Base-by-base conservation (phyloP, 2,797 vertebrate species). In the Coccyzus lansbergi region DNA sequence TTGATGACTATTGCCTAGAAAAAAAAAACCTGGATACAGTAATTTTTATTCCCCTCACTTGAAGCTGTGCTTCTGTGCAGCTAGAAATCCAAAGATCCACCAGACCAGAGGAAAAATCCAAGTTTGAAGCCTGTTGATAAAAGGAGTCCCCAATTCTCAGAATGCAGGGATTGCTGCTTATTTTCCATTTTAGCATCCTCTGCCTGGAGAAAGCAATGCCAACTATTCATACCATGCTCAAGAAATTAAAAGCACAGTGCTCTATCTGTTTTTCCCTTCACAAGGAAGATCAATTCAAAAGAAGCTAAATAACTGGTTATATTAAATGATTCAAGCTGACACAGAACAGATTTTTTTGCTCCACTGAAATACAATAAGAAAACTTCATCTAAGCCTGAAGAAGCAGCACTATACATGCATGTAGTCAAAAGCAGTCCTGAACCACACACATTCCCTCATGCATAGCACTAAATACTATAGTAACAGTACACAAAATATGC, bases 351-450 rank as follows among this genome's bases (percentile, higher is more conserved):
- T 68, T 9, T 68, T 68, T 74, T 20, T 62, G 19, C 10, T 79
- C 21, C 40, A 55, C 22, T 6, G 19, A 74, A 68, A 62, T 29
- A 46, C 6, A 62, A 15, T 8, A 8, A 78, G 34, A 72, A 42
- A 68, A 21, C 42, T 51, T 36, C 24, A 51, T 19, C 15, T 38
- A 42, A 75, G 25, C 1, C 0, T 31, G 12, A 10, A 1, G 64
- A 76, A n/a, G 46, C 21, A 22, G 46, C 21, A 48, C 29, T 28
- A 91, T 64, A 77, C 16, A 19, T 11, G 19, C 17, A 53, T 70
- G 17, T 34, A 59, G 11, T 36, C 38, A 77, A 77, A 88, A 65
- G 16, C 51, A 48, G 33, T n/a, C 53, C 19, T 5, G 7, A 64
- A 46, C 33, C 53, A 44, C 15, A 21, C 12, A 17, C 20, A 11